Evolutionary conservation across 2,797 vertebrate genomes (phyloP).

Genomic region (Lepus townsendii): DNA sequence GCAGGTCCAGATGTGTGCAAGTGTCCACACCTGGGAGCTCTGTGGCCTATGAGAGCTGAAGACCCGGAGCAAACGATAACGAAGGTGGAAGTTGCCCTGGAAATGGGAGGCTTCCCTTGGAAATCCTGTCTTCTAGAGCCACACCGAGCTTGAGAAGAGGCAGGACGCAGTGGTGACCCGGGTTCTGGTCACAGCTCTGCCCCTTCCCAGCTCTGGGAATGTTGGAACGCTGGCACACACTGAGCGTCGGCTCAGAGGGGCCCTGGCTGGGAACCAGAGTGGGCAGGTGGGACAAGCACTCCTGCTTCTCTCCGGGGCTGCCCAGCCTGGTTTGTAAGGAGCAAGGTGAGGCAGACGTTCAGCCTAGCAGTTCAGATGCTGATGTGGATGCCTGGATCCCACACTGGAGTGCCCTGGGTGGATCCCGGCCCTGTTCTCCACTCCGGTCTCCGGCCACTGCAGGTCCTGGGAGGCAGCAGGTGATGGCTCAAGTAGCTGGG

Average conservation of each 20-base stretch:
- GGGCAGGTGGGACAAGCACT: neutral
- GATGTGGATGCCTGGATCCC: no score
- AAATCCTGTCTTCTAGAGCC: neutral
- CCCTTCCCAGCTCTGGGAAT: neutral
- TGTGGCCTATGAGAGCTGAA: neutral
- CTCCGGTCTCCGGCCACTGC: no score
- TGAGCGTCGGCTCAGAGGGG: neutral
- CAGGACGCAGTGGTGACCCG: neutral
- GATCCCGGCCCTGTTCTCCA: no score
- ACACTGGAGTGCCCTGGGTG: no score
- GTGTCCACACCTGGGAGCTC: neutral
- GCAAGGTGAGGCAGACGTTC: neutral
- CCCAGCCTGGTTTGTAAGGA: neutral
- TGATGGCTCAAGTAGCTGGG: no score
- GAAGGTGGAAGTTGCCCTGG: neutral
- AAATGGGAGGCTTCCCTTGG: neutral
- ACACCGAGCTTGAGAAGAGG: neutral
- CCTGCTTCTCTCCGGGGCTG: neutral
- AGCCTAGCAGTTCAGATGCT: no score
- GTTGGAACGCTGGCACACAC: no score
- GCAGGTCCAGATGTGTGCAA: no score
- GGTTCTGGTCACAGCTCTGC: rapidly evolving
- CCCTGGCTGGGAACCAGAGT: neutral
- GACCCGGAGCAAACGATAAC: neutral
- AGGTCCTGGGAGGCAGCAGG: no score